Evolutionary conservation across 2,797 vertebrate genomes (phyloP), one percentile per base, ranked within the genome.

Genomic region (Rhincodon typus): DNA sequence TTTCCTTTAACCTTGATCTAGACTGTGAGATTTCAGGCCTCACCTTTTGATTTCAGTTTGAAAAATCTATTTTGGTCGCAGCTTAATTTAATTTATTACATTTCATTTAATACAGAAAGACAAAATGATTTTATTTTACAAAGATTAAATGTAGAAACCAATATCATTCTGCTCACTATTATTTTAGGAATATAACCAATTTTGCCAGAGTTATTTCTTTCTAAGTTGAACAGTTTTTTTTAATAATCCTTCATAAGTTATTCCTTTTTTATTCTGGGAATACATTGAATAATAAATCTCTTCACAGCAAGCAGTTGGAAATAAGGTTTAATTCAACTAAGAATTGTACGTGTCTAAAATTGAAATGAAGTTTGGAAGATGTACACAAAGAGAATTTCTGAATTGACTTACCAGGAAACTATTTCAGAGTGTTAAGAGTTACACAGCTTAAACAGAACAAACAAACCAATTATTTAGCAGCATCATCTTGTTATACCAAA

Each of bases 221-320:
- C 88, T 62, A 91, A 91, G 88, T 25, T n/a, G 15, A 62, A 57
- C 30, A 57, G 30, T n/a, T 66, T n/a, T 57, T 57, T 66, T 15
- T n/a, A 66, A 62, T 91, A 91, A 66, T 66, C 46, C 25, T 77
- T 95, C 70, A 74, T 53, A 53, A 77, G 69, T 95, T 74, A 57
- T 95, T 95, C 69, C 69, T 34, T 53, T 62, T 95, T 74, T 77
- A 74, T 27, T 77, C 50, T 95, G 94, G 70, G 94, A 57, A 95
- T 95, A 95, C 46, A 8, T 30, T 95, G 94, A 77, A 95, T 66
- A 95, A 50, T 50, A 77, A 77, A 19, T 25, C 46, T 57, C 27
- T 77, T 77, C 17, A 27, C 70, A 34, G 13, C 46, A 34, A 46
- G 30, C 46, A n/a, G 1, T 74, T 77, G 0, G 25, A 72, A 95